Percentiles rank a stretch among this genome's conserved stretches.
Conservation (phyloP, 1,140 invertebrate genomes). For the Pantala flavescens region DNA sequence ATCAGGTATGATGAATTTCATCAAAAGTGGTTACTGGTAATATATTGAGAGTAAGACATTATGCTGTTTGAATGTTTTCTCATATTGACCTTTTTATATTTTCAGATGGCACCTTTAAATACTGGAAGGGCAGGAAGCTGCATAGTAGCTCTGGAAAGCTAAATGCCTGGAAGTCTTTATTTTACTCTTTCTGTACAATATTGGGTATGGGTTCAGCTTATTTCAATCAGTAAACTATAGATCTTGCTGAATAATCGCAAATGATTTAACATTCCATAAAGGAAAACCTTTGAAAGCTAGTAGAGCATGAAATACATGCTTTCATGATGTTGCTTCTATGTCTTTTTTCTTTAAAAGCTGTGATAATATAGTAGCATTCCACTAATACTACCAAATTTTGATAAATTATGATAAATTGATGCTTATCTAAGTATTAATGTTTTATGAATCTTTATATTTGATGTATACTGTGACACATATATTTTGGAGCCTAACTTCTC, state of each 20-base stretch:
- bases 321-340: not conserved
- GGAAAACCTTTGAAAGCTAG: not conserved
- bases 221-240: not conserved
- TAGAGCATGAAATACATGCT: not conserved
- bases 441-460: no score
- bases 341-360: not conserved
- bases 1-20: constrained; percentile 38
- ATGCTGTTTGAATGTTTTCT: not conserved
- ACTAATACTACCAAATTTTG: not conserved
- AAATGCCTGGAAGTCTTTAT: not conserved
- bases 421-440: no score
- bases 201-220: not conserved
- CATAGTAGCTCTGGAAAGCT: not conserved
- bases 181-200: not conserved
- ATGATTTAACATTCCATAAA: not conserved
- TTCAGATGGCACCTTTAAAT: not conserved
- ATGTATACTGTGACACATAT: no score
- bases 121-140: not conserved
- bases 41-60: not conserved
- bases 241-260: not conserved
- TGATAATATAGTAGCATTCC: not conserved
- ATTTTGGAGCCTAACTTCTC: no score
- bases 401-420: no score
- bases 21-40: not conserved
- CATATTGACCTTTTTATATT: not conserved